Conservation (phyloP, 1,140 invertebrate genomes). For the Drosophila tristis region DNA sequence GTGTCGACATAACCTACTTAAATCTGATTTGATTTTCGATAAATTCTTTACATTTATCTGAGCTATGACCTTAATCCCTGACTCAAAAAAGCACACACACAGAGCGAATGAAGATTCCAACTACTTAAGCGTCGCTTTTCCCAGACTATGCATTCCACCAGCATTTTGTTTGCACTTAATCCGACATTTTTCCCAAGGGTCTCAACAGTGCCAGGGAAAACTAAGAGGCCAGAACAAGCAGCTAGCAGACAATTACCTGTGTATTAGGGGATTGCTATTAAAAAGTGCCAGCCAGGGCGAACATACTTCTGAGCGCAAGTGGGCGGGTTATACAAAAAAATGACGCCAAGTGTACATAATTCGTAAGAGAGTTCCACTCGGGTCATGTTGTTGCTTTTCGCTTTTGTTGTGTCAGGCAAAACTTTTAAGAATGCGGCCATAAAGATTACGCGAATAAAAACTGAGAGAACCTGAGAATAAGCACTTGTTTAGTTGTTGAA, state of each 20-base stretch:
- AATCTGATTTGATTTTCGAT: no score
- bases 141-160: slow-evolving; percentile 5
- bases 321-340: not conserved
- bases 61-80: no score
- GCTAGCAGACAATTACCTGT: slow-evolving; percentile 42
- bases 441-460: slow-evolving; percentile 24
- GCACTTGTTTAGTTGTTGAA: slow-evolving; percentile 36
- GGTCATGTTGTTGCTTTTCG: slow-evolving; percentile 8
- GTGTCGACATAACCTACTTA: no score
- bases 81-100: no score
- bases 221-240: not conserved
- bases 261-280: slow-evolving; percentile 55
- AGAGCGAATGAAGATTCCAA: not conserved
- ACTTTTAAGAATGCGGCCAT: slow-evolving; percentile 34
- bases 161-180: slow-evolving; percentile 17
- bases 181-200: slow-evolving; percentile 24
- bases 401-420: slow-evolving; percentile 35
- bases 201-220: slow-evolving; percentile 4
- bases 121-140: not conserved
- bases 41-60: no score
- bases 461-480: slow-evolving; percentile 11
- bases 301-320: slow-evolving; percentile 25
- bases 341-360: slow-evolving; percentile 4
- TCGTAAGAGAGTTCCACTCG: not conserved
- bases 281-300: slow-evolving; percentile 24